Evolutionary conservation across 2,888 invertebrate species (phyloP).

Genomic region (Bembecia ichneumoniformis): DNA sequence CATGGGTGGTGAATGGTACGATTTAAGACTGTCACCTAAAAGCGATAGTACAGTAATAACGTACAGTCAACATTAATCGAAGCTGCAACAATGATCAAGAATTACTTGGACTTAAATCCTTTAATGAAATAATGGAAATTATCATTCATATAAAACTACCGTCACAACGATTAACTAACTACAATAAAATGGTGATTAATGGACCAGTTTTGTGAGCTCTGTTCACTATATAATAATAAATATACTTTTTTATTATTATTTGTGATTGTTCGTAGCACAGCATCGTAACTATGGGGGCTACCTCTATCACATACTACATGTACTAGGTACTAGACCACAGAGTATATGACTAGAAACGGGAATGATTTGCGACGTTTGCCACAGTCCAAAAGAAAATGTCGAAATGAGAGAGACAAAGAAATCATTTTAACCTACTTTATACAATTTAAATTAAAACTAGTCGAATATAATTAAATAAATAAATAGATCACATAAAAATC

Average conservation of each 20-base stretch:
- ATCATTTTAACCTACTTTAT: conserved; percentile 61
- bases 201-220: conserved; percentile 19
- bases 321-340: conserved; percentile 22
- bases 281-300: conserved; percentile 33
- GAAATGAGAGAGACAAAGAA: too few relatives aligned
- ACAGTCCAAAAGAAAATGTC: too few relatives aligned
- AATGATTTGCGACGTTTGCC: conserved; percentile 31
- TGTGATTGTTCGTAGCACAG: conserved; percentile 45
- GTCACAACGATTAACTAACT: conserved; percentile 57
- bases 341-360: conserved; percentile 55
- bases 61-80: conserved; percentile 49
- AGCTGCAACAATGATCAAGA: conserved; percentile 48
- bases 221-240: not conserved
- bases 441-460: conserved; percentile 43
- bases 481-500: conserved; percentile 7
- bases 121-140: conserved; percentile 22
- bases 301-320: conserved; percentile 42
- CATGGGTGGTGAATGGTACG: conserved; percentile 30
- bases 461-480: not conserved
- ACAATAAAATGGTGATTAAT: conserved; percentile 30
- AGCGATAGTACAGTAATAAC: conserved; percentile 52
- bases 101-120: conserved; percentile 33
- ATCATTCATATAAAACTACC: conserved; percentile 50
- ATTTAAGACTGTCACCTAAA: conserved; percentile 48
- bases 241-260: conserved; percentile 25